Conservation (phyloP, 2,113 vertebrate genomes). For the Lanius ludovicianus region DNA sequence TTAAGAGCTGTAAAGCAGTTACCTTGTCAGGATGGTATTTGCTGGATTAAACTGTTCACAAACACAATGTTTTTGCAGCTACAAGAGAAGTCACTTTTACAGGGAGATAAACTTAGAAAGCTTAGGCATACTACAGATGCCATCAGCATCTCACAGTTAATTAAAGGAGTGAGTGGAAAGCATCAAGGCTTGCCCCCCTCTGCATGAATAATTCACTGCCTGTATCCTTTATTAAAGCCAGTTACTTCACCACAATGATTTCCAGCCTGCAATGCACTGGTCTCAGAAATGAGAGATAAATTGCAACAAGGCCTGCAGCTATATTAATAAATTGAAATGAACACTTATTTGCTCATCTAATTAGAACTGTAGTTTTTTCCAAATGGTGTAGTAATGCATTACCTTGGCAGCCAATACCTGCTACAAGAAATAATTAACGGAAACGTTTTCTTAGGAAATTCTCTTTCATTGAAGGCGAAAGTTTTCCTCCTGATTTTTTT, state of each 20-base stretch:
- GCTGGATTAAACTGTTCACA: conserved; percentile 17
- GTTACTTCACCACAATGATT: conserved; percentile 77
- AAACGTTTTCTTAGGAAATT: conserved; percentile 47
- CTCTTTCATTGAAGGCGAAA: conserved; percentile 2
- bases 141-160: conserved; percentile 76
- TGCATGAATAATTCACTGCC: conserved; percentile 80
- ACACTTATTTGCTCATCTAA: conserved; percentile 84
- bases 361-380: conserved; percentile 75
- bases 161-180: conserved; percentile 77
- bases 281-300: conserved; percentile 78
- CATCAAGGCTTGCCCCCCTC: conserved; percentile 64
- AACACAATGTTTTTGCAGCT: conserved; percentile 7
- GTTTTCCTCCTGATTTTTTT: conserved; percentile 21
- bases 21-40: not conserved
- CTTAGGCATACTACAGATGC: conserved; percentile 28
- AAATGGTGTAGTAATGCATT: conserved; percentile 70
- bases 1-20: not conserved
- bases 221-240: conserved; percentile 80
- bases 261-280: conserved; percentile 65
- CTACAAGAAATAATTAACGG: conserved; percentile 66
- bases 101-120: conserved; percentile 63
- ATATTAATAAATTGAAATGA: conserved; percentile 84
- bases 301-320: conserved; percentile 77
- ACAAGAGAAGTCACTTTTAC: conserved; percentile 44
- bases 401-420: conserved; percentile 65